These are phyloP conservation scores for Phymatocera aterrima DNA, from an alignment of 2,888 invertebrate species.

Conservation along the genomic window DNA sequence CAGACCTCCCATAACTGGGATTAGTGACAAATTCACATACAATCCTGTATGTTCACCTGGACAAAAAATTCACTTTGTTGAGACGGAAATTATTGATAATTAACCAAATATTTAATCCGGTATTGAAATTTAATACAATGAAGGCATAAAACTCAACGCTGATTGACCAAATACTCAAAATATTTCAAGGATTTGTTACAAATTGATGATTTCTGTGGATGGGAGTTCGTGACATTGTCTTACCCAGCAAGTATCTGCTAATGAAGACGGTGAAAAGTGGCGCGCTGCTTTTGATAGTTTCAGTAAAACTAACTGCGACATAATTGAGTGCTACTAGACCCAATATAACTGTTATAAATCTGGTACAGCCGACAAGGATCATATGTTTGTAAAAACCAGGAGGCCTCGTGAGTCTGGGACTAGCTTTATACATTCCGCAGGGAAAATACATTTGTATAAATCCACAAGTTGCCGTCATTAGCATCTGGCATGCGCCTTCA, in stretches of 20 bases:
- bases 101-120: neutral
- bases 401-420: conserved; percentile 78
- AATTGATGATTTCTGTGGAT: neutral
- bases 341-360: conserved; percentile 84
- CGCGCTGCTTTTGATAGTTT: conserved; percentile 88
- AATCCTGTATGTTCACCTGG: conserved; percentile 81
- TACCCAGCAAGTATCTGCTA: conserved; percentile 80
- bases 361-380: conserved; percentile 84
- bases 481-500: conserved; percentile 85
- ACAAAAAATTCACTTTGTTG: conserved; percentile 48
- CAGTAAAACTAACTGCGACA: conserved; percentile 88
- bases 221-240: conserved; percentile 54
- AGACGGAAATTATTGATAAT: neutral
- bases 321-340: conserved; percentile 86
- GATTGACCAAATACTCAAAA: conserved; percentile 2
- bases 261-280: conserved; percentile 88
- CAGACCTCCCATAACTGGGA: conserved; percentile 87
- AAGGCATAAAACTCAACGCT: neutral
- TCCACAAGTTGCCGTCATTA: conserved; percentile 85
- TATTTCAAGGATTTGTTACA: neutral
- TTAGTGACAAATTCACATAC: conserved; percentile 83
- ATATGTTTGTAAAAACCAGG: conserved; percentile 85
- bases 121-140: too few relatives aligned
- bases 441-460: conserved; percentile 85
- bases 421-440: conserved; percentile 83